Percentiles rank a stretch among this genome's conserved stretches.
phyloP scores from a whole-genome alignment of 2,888 invertebrate species.

The Hydraecia micacea region DNA sequence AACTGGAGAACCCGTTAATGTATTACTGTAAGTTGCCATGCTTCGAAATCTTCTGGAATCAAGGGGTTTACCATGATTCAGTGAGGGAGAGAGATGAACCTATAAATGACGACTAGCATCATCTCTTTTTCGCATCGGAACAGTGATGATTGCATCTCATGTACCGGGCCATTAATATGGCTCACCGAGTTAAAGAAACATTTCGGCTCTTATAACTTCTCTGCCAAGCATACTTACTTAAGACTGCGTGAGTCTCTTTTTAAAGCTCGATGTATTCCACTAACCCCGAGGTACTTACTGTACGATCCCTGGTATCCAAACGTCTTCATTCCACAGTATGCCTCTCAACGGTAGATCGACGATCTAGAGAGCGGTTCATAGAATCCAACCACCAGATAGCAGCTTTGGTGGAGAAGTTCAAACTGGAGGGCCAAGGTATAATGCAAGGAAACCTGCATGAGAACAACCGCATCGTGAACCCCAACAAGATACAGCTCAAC shows the following conservation, averaged over 20 bases:
- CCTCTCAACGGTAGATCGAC: conserved; percentile 91
- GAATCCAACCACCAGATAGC: conserved; percentile 98
- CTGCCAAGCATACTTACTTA: background rate
- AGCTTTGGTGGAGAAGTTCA: conserved; percentile 97
- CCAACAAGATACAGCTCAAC: conserved; percentile 93
- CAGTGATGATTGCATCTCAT: background rate
- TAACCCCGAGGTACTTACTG: background rate
- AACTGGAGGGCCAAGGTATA: conserved; percentile 94
- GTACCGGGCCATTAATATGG: background rate
- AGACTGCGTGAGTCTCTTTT: background rate
- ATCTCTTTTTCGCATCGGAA: background rate
- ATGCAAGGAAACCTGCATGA: conserved; percentile 91
- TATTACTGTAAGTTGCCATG: conserved; percentile 94
- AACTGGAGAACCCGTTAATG: conserved; percentile 99
- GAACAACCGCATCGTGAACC: conserved; percentile 90
- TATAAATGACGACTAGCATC: no score
- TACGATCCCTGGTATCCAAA: background rate
- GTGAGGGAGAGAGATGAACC: background rate
- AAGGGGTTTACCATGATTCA: background rate
- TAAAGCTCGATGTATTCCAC: background rate
- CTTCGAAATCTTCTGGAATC: background rate
- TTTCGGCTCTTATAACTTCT: background rate
- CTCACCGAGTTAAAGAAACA: background rate
- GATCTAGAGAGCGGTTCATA: conserved; percentile 96
- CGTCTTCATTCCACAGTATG: conserved; percentile 82